A percentile compares a stretch with the other conserved stretches of the same genome.
phyloP scores from a whole-genome alignment of 2,888 invertebrate species.

The Nemoura dubitans region DNA sequence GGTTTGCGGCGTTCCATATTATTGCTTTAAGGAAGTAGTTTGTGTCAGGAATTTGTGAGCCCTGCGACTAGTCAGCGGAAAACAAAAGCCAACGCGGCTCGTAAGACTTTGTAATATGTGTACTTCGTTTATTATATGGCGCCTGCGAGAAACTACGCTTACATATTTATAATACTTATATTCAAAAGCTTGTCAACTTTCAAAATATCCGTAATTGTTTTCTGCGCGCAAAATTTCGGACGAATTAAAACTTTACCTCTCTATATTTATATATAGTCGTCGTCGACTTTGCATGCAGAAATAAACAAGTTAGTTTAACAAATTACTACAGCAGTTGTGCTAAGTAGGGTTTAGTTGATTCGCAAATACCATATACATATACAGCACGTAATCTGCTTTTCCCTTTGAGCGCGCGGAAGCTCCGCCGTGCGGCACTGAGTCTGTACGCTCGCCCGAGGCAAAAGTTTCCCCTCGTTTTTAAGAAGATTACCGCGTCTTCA shows the following conservation, averaged over 20 bases:
- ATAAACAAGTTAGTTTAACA: constrained; percentile 3
- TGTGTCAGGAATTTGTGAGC: too few relatives aligned
- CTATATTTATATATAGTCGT: background rate
- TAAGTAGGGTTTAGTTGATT: constrained; percentile 4
- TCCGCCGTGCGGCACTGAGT: too few relatives aligned
- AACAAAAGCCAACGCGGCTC: too few relatives aligned
- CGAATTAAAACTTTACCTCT: background rate
- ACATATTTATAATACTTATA: background rate
- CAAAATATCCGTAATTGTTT: background rate
- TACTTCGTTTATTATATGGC: too few relatives aligned
- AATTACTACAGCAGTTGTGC: background rate
- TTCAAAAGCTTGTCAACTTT: background rate
- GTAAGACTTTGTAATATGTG: too few relatives aligned
- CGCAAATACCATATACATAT: background rate
- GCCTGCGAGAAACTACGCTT: background rate
- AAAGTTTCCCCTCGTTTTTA: background rate
- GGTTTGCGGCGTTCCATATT: too few relatives aligned
- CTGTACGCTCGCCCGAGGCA: too few relatives aligned
- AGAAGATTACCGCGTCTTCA: background rate
- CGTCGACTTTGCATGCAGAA: background rate
- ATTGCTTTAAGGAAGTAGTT: too few relatives aligned
- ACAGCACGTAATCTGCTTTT: background rate
- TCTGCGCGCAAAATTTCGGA: background rate
- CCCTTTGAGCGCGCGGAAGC: background rate
- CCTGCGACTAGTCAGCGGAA: too few relatives aligned